Evolutionary conservation across 2,797 vertebrate species (phyloP).

Genomic region (Enteromius trimaculatus): DNA sequence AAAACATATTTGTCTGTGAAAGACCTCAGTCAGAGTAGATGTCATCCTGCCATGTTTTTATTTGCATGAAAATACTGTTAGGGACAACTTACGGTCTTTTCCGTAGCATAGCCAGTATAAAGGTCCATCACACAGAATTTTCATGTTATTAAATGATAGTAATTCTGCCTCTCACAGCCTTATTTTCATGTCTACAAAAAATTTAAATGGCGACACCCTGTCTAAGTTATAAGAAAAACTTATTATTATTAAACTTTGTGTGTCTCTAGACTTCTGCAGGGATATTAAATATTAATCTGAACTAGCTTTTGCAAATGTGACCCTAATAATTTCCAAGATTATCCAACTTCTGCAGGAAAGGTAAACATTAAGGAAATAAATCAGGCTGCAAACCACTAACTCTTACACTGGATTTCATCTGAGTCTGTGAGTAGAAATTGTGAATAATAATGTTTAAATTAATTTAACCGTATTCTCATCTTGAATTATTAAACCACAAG

Average conservation of each 20-base stretch:
- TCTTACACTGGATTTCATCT: neutral
- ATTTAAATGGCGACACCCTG: neutral
- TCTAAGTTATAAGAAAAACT: neutral
- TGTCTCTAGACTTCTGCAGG: neutral
- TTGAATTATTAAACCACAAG: neutral
- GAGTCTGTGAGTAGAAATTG: neutral
- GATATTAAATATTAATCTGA: neutral
- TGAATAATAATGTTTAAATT: neutral
- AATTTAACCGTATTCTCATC: neutral
- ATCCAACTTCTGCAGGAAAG: neutral
- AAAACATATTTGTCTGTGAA: conserved; percentile 12
- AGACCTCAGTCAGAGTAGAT: neutral
- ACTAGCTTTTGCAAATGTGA: neutral
- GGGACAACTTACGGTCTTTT: neutral
- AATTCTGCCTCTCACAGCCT: neutral
- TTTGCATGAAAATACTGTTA: neutral
- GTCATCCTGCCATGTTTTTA: neutral
- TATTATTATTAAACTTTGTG: neutral
- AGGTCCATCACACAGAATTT: neutral
- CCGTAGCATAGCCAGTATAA: neutral
- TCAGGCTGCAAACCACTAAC: neutral
- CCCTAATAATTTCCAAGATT: neutral
- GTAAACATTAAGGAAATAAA: neutral
- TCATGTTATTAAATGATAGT: neutral
- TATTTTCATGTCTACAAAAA: neutral